Conservation (phyloP, 2,888 invertebrate genomes). For the Philaethria dido region DNA sequence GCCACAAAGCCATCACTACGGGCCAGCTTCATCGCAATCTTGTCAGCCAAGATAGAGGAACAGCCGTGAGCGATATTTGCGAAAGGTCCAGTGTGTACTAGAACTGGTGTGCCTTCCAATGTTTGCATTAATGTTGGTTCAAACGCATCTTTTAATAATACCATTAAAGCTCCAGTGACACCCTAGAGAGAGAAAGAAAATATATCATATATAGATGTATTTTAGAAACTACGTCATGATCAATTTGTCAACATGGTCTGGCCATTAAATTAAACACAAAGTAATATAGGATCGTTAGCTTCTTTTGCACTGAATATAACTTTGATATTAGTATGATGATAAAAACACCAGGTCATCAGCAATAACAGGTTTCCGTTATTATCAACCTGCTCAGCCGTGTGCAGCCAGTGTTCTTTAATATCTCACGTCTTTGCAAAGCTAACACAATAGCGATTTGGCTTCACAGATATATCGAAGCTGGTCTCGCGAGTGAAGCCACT, state of each 20-base stretch:
- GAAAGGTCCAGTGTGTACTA: slow-evolving; percentile 99
- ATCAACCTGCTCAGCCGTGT: slow-evolving; percentile 95
- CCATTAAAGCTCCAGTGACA: slow-evolving; percentile 95
- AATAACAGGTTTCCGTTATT: slow-evolving; percentile 90
- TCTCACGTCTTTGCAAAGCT: slow-evolving; percentile 94
- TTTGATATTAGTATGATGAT: too few species aligned
- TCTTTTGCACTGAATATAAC: too few species aligned
- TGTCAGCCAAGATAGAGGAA: slow-evolving; percentile 97
- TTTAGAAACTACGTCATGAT: too few species aligned
- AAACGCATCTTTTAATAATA: slow-evolving; percentile 96
- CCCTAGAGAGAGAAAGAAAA: slow-evolving; percentile 84
- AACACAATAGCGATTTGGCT: slow-evolving; percentile 99
- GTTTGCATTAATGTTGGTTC: slow-evolving; percentile 99
- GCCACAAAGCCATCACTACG: slow-evolving; percentile 96
- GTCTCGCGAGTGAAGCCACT: slow-evolving; percentile 93
- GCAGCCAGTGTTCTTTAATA: too few species aligned
- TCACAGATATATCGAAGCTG: slow-evolving; percentile 96
- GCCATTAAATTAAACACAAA: too few species aligned
- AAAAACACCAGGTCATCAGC: too few species aligned
- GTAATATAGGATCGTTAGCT: too few species aligned
- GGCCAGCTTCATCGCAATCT: slow-evolving; percentile 96
- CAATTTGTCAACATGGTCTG: too few species aligned
- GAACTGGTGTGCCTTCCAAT: slow-evolving; percentile 96
- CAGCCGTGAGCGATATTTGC: slow-evolving; percentile 99
- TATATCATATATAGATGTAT: too few species aligned